Percentiles rank a stretch among this genome's conserved stretches.
These are phyloP conservation scores for Zaprionus vittiger DNA, from an alignment of 1,140 invertebrate species.

Conservation along the genomic window DNA sequence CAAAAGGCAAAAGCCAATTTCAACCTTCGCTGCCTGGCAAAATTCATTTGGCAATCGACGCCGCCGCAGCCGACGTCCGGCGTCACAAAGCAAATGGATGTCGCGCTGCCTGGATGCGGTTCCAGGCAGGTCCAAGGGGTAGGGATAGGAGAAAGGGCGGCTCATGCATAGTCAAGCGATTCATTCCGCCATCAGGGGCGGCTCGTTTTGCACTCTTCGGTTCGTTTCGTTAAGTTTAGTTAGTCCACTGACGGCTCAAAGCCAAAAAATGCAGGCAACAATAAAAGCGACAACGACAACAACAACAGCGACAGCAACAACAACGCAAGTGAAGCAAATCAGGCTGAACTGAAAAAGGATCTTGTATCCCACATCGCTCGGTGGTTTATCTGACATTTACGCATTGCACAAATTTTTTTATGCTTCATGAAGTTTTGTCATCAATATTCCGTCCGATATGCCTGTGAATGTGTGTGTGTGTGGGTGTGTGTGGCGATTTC, in stretches of 20 bases:
- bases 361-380: neutral
- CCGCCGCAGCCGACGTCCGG: constrained; percentile 15
- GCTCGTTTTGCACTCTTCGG: constrained; percentile 25
- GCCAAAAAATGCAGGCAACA: constrained; percentile 62
- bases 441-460: constrained; percentile 61
- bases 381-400: constrained; percentile 69
- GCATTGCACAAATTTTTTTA: constrained; percentile 67
- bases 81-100: constrained; percentile 25
- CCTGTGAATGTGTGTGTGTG: constrained; percentile 17
- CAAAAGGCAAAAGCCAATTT: constrained; percentile 79
- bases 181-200: constrained; percentile 17
- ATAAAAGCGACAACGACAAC: constrained; percentile 24
- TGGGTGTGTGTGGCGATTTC: constrained; percentile 44
- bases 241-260: constrained; percentile 56
- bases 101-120: constrained; percentile 17
- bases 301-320: neutral
- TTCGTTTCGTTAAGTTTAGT: constrained; percentile 65
- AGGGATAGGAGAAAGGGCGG: neutral
- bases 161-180: constrained; percentile 72
- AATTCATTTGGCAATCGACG: constrained; percentile 77
- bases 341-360: constrained; percentile 17
- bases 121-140: neutral
- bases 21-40: constrained; percentile 75
- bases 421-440: constrained; percentile 77
- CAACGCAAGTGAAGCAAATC: constrained; percentile 20